Base-by-base conservation (phyloP, 2,888 invertebrate species). In the Thecocarcelia acutangulata region DNA sequence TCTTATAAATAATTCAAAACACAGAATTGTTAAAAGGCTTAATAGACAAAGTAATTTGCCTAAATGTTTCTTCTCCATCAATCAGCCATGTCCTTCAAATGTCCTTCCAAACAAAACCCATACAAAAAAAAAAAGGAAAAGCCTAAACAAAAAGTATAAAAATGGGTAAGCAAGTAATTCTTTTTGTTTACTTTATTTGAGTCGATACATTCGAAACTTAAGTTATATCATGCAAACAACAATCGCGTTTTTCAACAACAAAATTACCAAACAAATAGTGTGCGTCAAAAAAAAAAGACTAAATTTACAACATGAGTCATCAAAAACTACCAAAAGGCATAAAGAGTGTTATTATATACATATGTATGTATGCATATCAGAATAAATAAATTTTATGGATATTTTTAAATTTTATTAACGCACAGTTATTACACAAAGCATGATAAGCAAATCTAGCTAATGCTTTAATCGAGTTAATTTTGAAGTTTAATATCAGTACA, bases 401-500 rank as follows among this genome's bases (percentile, higher is more conserved):
- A 17, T 59, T 63, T 68, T 48, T 15, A 40, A 44, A 64, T 50
- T 24, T 50, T 50, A 69, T 0, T 19, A 11, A 58, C 13, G 4
- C 2, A 21, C 24, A 44, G 6, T 0, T 21, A 78, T 66, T 63
- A 9, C n/a, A 50, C 13, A 72, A 12, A 48, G 42, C 72, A 69
- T 76, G 70, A 76, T 61, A 73, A 59, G 54, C 77, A 85, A 88
- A 87, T 64, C 8, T 33, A 6, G 8, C 33, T 33, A 52, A 6
- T 54, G 11, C 54, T 66, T 33, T 66, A 19, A 78, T 64, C 66
- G 64, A 75, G 75, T 78, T 78, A 61, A 59, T 74, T 75, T 82
- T 74, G 70, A 87, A 88, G 87, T 87, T 87, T 88, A 88, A 88
- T 86, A 85, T 85, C 87, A 85, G 84, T 84, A 86, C 88, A 89